A percentile compares a stretch with the other conserved stretches of the same genome.
phyloP scores from a whole-genome alignment of 2,113 vertebrate genomes.

The Clarias gariepinus region DNA sequence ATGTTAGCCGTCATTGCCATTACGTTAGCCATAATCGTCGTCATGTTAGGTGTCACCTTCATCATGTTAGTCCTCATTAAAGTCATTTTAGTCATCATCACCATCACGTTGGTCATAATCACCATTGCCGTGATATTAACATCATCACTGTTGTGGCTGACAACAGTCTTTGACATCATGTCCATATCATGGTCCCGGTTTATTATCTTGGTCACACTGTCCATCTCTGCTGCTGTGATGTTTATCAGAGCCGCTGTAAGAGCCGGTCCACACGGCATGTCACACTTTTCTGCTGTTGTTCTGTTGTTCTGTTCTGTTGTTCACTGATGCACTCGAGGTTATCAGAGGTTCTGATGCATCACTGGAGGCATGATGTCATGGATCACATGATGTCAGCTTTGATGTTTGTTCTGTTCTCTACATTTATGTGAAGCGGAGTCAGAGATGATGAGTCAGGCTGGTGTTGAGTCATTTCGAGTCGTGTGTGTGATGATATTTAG shows the following conservation, averaged over 20 bases:
- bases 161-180: too few relatives aligned
- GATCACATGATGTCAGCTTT: neutral
- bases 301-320: neutral
- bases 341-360: neutral
- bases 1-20: neutral
- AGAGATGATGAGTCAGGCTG: constrained; percentile 45
- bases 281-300: neutral
- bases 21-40: neutral
- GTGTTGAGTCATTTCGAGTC: constrained; percentile 31
- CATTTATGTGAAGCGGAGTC: neutral
- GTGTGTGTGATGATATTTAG: neutral
- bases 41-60: neutral
- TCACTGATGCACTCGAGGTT: too few relatives aligned
- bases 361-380: neutral
- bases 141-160: neutral
- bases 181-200: neutral
- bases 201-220: too few relatives aligned
- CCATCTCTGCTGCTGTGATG: neutral
- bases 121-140: neutral
- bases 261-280: too few relatives aligned
- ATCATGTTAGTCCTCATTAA: neutral
- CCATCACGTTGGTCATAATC: too few relatives aligned
- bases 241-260: neutral
- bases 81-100: neutral
- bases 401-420: neutral